Conservation (phyloP, 2,113 vertebrate species). For the Pungitius pungitius region DNA sequence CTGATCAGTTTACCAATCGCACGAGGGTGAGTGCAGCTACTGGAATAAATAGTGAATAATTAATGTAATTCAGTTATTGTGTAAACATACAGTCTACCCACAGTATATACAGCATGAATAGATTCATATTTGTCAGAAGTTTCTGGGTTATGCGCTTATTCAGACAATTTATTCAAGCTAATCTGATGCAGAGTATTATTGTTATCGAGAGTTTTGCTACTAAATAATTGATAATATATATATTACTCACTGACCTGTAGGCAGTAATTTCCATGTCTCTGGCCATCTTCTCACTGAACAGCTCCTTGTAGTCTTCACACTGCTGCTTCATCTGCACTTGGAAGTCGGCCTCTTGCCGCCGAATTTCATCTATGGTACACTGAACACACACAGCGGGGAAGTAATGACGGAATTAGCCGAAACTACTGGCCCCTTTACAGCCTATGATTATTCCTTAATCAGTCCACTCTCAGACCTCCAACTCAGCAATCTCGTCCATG, state of each 20-base stretch:
- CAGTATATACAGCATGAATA: neutral
- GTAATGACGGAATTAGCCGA: constrained; percentile 44
- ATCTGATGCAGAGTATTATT: neutral
- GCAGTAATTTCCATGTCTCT: constrained; percentile 80
- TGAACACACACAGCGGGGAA: constrained; percentile 34
- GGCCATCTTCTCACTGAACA: constrained; percentile 80
- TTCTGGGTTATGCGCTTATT: neutral
- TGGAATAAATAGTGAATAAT: neutral
- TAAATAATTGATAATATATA: neutral
- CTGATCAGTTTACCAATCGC: neutral
- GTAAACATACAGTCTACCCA: neutral
- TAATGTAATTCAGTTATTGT: neutral
- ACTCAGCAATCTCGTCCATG: constrained; percentile 69
- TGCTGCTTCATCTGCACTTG: constrained; percentile 75
- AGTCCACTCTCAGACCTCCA: constrained; percentile 71
- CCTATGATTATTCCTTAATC: constrained; percentile 37
- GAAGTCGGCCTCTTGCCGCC: constrained; percentile 63
- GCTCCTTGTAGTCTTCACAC: constrained; percentile 71
- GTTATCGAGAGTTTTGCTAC: neutral
- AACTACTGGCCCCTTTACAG: constrained; percentile 43
- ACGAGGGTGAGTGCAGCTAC: neutral
- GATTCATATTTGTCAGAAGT: neutral
- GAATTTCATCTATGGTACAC: constrained; percentile 68
- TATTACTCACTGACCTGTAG: constrained; percentile 72
- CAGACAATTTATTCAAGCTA: neutral